Evolutionary conservation across 2,888 invertebrate genomes (phyloP).

Genomic region (Matsumyia berberina): DNA sequence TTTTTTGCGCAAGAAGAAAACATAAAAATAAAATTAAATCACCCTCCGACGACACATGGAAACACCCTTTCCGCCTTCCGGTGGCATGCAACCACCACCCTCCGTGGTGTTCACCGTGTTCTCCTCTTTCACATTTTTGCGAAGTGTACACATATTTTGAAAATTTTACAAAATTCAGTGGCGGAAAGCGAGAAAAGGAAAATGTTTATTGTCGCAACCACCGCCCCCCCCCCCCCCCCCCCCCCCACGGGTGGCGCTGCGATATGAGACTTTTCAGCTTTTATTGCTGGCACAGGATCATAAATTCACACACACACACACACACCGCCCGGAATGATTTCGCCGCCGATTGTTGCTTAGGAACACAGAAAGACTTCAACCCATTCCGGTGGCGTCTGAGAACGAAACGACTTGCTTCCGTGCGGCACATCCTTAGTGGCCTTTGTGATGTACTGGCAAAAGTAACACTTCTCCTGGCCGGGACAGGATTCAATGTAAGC

Average conservation of each 20-base stretch:
- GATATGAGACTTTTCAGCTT: constrained; percentile 67
- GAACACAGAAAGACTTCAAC: constrained; percentile 64
- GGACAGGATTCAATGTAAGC: constrained; percentile 28
- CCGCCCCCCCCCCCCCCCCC: too few relatives aligned
- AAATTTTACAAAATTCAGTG: constrained; percentile 58
- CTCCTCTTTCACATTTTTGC: constrained; percentile 46
- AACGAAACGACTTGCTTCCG: constrained; percentile 67
- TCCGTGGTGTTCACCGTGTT: constrained; percentile 24
- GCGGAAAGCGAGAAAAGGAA: constrained; percentile 41
- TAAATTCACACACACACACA: constrained; percentile 78
- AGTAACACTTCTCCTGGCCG: constrained; percentile 52
- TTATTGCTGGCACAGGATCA: constrained; percentile 74
- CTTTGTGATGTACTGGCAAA: constrained; percentile 57
- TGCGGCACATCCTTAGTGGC: constrained; percentile 48
- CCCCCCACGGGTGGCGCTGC: constrained; percentile 13
- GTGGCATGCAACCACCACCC: constrained; percentile 55
- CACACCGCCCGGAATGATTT: constrained; percentile 75
- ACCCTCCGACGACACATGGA: constrained; percentile 72
- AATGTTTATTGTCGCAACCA: constrained; percentile 69
- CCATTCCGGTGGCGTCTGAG: constrained; percentile 57
- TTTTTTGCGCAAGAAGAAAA: constrained; percentile 62
- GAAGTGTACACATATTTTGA: constrained; percentile 40
- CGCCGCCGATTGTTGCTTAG: constrained; percentile 76
- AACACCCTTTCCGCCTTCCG: constrained; percentile 75
- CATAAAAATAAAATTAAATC: constrained; percentile 79